These are phyloP conservation scores for Therioaphis trifolii DNA, from an alignment of 2,888 invertebrate species.

Conservation along the genomic window DNA sequence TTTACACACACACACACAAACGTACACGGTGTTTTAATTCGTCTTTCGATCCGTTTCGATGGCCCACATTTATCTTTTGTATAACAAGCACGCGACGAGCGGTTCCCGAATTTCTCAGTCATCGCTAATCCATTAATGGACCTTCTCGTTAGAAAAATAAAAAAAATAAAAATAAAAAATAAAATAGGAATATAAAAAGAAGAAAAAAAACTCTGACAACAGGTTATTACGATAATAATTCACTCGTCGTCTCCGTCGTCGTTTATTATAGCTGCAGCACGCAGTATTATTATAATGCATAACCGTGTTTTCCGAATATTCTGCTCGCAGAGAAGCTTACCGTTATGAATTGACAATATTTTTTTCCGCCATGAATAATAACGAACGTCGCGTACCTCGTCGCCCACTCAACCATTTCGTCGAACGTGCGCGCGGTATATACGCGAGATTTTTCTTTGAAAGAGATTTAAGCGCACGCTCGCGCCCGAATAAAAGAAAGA, in stretches of 20 bases:
- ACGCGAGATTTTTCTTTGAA: slow-evolving; percentile 32
- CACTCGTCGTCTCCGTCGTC: no score
- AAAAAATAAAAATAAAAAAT: slow-evolving; percentile 8
- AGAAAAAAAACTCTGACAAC: slow-evolving; percentile 25
- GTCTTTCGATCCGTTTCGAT: slow-evolving; percentile 5
- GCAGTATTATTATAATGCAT: neutral
- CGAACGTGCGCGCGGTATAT: neutral
- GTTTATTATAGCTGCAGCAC: no score
- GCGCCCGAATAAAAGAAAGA: no score
- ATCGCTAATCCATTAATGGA: slow-evolving; percentile 53
- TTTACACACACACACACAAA: neutral
- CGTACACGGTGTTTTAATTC: slow-evolving; percentile 4
- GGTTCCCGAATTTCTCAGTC: neutral
- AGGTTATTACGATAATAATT: slow-evolving; percentile 40
- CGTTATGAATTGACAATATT: slow-evolving; percentile 47
- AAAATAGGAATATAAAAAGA: neutral
- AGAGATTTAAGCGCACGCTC: neutral
- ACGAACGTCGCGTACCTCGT: neutral
- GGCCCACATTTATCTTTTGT: slow-evolving; percentile 1
- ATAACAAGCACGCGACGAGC: neutral
- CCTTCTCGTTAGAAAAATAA: slow-evolving; percentile 23
- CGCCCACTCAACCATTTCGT: neutral
- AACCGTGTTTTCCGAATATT: slow-evolving; percentile 27
- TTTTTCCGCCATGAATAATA: slow-evolving; percentile 28
- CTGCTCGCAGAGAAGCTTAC: slow-evolving; percentile 37